Evolutionary conservation across 2,888 invertebrate genomes (phyloP).

Genomic region (Neoascia interrupta): DNA sequence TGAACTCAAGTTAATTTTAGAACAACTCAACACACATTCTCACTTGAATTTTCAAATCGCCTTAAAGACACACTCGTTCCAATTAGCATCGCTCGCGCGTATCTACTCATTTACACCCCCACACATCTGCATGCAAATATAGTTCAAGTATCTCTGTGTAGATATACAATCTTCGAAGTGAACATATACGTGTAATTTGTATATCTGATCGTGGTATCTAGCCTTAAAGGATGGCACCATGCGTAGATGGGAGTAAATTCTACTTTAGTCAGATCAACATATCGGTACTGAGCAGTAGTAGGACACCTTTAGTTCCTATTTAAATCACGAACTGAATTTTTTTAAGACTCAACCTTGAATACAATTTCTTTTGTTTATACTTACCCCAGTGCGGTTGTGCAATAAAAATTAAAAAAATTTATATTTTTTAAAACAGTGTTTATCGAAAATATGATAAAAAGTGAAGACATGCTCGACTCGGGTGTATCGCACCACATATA

Average conservation of each 20-base stretch:
- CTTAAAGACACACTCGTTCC: conserved; percentile 41
- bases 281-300: conserved; percentile 50
- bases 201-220: conserved; percentile 44
- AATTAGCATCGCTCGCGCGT: conserved; percentile 58
- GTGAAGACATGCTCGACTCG: conserved; percentile 76
- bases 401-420: background rate
- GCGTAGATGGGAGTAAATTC: conserved; percentile 44
- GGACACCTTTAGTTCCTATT: conserved; percentile 8
- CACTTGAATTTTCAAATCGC: no score
- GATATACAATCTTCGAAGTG: conserved; percentile 22
- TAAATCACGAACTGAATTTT: no score
- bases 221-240: conserved; percentile 54
- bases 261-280: conserved; percentile 63
- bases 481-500: conserved; percentile 71
- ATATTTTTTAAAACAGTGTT: conserved; percentile 8
- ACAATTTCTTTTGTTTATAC: no score
- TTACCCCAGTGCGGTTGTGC: background rate
- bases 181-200: conserved; percentile 11
- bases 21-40: conserved; percentile 56
- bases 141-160: conserved; percentile 3
- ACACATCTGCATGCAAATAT: conserved; percentile 30
- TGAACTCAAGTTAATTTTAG: conserved; percentile 62
- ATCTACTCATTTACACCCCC: conserved; percentile 30
- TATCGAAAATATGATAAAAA: conserved; percentile 76
- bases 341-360: no score